phyloP scores from a whole-genome alignment of 1,140 invertebrate species.

The Pentalonia nigronervosa region DNA sequence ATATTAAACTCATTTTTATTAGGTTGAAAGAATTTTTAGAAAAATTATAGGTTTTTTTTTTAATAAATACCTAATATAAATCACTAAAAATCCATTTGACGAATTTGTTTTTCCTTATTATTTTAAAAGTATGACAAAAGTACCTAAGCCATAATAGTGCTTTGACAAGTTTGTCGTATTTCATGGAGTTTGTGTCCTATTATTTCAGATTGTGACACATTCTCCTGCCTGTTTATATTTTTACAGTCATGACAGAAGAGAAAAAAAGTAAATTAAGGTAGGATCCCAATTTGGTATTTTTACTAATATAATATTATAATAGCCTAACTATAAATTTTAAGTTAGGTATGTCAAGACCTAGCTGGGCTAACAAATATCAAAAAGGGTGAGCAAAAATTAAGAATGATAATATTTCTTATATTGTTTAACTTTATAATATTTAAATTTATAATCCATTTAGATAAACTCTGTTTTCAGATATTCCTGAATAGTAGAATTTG shows the following conservation, averaged over 20 bases:
- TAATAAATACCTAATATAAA: background rate
- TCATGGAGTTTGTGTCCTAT: conserved; percentile 57
- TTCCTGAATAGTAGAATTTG: background rate
- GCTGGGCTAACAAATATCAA: conserved; percentile 54
- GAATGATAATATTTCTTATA: background rate
- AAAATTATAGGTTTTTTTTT: background rate
- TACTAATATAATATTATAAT: conserved; percentile 54
- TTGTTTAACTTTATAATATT: background rate
- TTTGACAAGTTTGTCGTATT: conserved; percentile 51
- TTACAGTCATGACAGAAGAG: conserved; percentile 58
- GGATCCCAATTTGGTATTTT: conserved; percentile 53
- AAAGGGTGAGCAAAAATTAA: conserved; percentile 53
- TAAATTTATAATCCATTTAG: background rate
- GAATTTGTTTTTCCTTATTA: background rate
- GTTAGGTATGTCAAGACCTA: conserved; percentile 36
- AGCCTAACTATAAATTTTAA: conserved; percentile 43
- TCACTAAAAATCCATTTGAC: background rate
- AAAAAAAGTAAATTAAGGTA: conserved; percentile 59
- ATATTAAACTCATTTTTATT: background rate
- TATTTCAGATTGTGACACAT: conserved; percentile 58
- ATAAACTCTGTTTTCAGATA: background rate
- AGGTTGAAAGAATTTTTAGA: background rate
- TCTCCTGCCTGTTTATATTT: conserved; percentile 57
- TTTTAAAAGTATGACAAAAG: conserved; percentile 6
- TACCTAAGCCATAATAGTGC: background rate